phyloP scores from a whole-genome alignment of 2,888 invertebrate genomes.

The Megalurothrips usitatus region DNA sequence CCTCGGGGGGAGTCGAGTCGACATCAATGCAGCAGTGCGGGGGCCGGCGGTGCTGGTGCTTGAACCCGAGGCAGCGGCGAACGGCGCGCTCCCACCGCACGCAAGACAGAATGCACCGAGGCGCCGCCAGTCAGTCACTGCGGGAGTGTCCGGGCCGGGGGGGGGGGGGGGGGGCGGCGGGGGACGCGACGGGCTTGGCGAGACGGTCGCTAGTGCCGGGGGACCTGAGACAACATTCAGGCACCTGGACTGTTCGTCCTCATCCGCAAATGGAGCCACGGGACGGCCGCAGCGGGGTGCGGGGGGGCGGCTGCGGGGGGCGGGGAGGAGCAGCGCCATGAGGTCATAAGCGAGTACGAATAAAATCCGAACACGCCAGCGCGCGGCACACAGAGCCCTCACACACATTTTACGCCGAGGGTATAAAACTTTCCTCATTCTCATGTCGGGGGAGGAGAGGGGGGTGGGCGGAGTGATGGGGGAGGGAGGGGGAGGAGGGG shows the following conservation, averaged over 20 bases:
- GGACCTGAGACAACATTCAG: too few species aligned
- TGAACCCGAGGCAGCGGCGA: too few species aligned
- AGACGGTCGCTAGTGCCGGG: too few species aligned
- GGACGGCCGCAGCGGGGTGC: not conserved
- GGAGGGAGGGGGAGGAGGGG: not conserved
- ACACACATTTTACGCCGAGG: slow-evolving; percentile 10
- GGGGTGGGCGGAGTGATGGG: not conserved
- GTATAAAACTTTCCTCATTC: slow-evolving; percentile 26
- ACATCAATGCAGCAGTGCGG: too few species aligned
- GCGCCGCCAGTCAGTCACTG: too few species aligned
- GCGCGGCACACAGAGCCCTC: not conserved
- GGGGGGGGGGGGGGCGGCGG: too few species aligned
- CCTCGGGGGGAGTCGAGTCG: not conserved
- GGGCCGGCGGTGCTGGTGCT: too few species aligned
- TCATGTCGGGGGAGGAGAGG: not conserved
- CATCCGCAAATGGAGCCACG: not conserved
- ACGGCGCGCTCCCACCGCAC: too few species aligned
- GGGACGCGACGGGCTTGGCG: too few species aligned
- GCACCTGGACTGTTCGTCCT: too few species aligned
- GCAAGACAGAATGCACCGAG: too few species aligned
- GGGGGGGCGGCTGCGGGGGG: not conserved
- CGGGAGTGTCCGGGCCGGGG: too few species aligned
- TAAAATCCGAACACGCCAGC: not conserved
- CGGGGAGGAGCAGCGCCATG: not conserved
- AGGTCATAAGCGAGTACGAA: not conserved